These are phyloP conservation scores for Pseudoatta argentina DNA, from an alignment of 1,140 invertebrate species.

Conservation along the genomic window DNA sequence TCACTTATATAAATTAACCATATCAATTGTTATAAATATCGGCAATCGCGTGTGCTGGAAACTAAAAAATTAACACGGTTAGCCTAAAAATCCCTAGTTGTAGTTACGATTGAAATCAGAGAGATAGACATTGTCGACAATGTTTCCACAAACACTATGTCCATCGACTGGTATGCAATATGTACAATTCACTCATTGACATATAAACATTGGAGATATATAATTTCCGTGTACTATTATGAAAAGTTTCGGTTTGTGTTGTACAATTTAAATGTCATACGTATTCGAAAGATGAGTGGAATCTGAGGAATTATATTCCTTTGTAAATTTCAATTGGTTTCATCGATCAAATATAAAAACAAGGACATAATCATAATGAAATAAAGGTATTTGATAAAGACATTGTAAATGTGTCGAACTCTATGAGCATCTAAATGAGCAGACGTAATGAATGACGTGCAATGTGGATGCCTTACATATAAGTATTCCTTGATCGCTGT, in stretches of 20 bases:
- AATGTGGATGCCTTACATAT: slow-evolving; percentile 85
- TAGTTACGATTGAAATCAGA: slow-evolving; percentile 11
- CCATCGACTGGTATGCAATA: not conserved
- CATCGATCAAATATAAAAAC: not conserved
- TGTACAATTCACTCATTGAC: not conserved
- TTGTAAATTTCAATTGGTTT: not conserved
- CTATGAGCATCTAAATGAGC: slow-evolving; percentile 34
- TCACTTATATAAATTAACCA: slow-evolving; percentile 6
- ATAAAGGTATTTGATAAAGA: slow-evolving; percentile 15
- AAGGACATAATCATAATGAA: not conserved
- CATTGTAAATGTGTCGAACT: slow-evolving; percentile 19
- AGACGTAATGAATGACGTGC: slow-evolving; percentile 65
- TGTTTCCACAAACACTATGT: not conserved
- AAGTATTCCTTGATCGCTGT: slow-evolving; percentile 87
- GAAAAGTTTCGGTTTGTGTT: not conserved
- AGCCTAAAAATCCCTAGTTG: slow-evolving; percentile 38
- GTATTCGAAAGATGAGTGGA: not conserved
- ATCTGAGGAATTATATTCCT: not conserved
- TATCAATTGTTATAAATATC: slow-evolving; percentile 24
- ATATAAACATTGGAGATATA: not conserved
- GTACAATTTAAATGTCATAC: not conserved
- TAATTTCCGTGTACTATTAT: not conserved
- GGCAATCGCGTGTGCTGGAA: not conserved
- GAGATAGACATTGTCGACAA: slow-evolving; percentile 18
- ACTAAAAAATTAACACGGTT: slow-evolving; percentile 36